These are phyloP conservation scores for Emydocephalus ijimae DNA, from an alignment of 2,113 vertebrate species.

Conservation along the genomic window DNA sequence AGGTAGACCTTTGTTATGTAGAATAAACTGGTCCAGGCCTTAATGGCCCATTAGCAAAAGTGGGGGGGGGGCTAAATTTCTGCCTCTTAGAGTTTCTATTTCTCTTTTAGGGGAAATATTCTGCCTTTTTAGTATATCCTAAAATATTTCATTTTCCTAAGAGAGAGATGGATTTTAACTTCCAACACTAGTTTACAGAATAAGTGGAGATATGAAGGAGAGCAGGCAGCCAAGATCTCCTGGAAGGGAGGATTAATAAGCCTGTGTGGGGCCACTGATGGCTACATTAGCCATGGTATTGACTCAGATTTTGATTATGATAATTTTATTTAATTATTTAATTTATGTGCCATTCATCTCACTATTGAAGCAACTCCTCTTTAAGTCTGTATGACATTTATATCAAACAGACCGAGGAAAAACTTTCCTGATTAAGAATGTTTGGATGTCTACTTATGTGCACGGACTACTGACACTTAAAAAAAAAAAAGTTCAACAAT, in stretches of 20 bases:
- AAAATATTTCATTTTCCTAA: too few species aligned
- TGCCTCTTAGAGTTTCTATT: too few species aligned
- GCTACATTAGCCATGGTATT: background rate
- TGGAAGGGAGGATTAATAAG: background rate
- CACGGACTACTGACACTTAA: background rate
- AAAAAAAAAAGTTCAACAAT: background rate
- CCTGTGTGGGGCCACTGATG: background rate
- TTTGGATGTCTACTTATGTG: background rate
- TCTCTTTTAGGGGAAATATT: too few species aligned
- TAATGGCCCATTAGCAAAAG: too few species aligned
- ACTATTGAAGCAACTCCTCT: background rate
- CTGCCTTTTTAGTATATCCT: too few species aligned
- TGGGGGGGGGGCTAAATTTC: too few species aligned
- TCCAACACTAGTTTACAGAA: background rate
- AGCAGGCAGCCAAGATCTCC: background rate
- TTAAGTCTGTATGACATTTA: background rate
- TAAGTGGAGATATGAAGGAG: background rate
- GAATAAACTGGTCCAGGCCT: too few species aligned
- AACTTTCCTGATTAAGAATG: background rate
- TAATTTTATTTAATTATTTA: background rate
- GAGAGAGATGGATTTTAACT: too few species aligned
- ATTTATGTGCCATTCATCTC: background rate
- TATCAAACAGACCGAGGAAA: background rate
- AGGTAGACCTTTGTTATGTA: too few species aligned
- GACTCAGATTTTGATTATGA: background rate